A percentile compares a stretch with the other conserved stretches of the same genome.
phyloP scores from a whole-genome alignment of 2,113 vertebrate species.

The Excalfactoria chinensis region DNA sequence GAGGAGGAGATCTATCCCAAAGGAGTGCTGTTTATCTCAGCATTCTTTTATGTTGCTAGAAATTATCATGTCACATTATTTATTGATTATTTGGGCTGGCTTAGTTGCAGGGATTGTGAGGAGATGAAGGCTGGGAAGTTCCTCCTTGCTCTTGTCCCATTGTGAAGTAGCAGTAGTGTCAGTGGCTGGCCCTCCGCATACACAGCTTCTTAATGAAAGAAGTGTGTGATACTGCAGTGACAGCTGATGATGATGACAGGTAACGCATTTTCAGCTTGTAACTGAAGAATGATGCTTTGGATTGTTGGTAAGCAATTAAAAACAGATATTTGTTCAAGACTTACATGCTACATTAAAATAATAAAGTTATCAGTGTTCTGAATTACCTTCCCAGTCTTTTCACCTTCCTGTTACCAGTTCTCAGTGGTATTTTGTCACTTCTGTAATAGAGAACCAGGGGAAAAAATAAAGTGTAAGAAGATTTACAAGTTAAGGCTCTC shows the following conservation, averaged over 20 bases:
- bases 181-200: neutral
- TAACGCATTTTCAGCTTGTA: neutral
- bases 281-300: neutral
- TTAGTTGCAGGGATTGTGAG: neutral
- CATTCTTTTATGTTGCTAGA: neutral
- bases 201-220: neutral
- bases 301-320: neutral
- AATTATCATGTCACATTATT: neutral
- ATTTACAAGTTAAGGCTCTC: neutral
- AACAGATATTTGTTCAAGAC: neutral
- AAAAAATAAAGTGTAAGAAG: neutral
- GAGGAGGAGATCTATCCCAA: neutral
- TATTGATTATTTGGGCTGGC: neutral
- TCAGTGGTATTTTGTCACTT: neutral
- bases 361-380: neutral
- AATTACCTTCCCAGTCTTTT: neutral
- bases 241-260: neutral
- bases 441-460: neutral
- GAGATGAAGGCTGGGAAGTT: neutral
- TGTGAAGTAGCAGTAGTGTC: neutral
- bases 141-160: accelerated
- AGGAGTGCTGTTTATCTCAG: neutral
- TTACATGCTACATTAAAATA: neutral
- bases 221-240: neutral
- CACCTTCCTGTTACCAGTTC: neutral